Base-by-base conservation (phyloP, 2,888 invertebrate genomes). In the Hydraecia micacea region DNA sequence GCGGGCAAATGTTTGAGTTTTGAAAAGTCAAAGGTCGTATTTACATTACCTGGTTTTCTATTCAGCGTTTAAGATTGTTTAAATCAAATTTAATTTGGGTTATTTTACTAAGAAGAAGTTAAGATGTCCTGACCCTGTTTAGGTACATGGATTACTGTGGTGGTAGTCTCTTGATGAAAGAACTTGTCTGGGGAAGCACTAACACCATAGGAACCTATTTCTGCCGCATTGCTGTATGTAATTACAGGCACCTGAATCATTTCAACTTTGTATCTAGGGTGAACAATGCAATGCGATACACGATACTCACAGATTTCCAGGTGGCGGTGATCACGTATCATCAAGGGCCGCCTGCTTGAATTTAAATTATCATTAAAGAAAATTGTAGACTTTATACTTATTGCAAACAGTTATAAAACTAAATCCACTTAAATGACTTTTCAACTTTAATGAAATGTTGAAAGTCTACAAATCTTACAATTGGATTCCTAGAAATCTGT, bases 1-100 rank as follows among this genome's bases (percentile, higher is more conserved):
- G 70, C 49, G 39, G 69, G 39, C 52, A 74, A 88, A 76, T 84
- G 66, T 70, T 74, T 72, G 65, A 67, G 13, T 63, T 39, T 62
- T 75, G 21, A 39, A 78, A 58, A 72, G 46, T 58, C n/a, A 25
- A 55, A 39, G 4, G 2, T 75, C 13, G 18, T 81, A 55, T 78
- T 85, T 73, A 63, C 46, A 49, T 68, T 32, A 25, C 11, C n/a
- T 32, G 15, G 63, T 28, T 75, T 58, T 52, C 21, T 21, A 58
- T 70, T 74, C 21, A 36, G 25, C 7, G 9, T 67, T 32, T 49
- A 21, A 52, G n/a, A n/a, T 42, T 55, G 32, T 69, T 62, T 0
- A 25, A 62, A 80, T 55, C 13, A 9, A 15, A 36, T 74, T 74
- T 67, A 42, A 66, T 42, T 42, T 74, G 11, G n/a, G 28, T 39